Conservation (phyloP, 2,113 vertebrate species). For the Globicephala melas region DNA sequence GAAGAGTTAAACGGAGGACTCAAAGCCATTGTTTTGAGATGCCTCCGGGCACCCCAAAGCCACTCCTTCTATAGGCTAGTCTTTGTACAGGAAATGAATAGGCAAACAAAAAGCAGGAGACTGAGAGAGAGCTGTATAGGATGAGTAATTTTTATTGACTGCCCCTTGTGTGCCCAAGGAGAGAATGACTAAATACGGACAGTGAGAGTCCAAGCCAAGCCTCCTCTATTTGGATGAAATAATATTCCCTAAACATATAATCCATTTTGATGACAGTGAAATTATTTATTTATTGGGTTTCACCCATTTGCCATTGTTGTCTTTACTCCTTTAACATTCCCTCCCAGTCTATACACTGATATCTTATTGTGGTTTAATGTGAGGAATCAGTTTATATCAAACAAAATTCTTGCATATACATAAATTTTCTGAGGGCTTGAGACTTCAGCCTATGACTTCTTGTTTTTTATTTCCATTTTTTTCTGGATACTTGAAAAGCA, state of each 20-base stretch:
- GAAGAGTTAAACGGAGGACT: constrained; percentile 38
- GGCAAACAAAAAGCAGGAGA: constrained; percentile 50
- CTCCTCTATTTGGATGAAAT: constrained; percentile 42
- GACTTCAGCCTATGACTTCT: background rate
- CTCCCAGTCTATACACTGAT: background rate
- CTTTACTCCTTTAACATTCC: background rate
- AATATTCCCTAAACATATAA: constrained; percentile 44
- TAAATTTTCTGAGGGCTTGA: background rate
- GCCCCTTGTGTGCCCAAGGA: constrained; percentile 33
- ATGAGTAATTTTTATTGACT: constrained; percentile 64
- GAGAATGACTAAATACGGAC: constrained; percentile 53
- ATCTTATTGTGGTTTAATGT: constrained; percentile 21
- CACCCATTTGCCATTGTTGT: background rate
- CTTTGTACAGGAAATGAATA: constrained; percentile 65
- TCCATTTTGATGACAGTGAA: constrained; percentile 35
- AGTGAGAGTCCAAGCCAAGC: background rate
- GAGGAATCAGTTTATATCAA: background rate
- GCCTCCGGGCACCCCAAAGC: constrained; percentile 24
- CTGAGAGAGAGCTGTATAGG: constrained; percentile 42
- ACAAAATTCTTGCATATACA: background rate
- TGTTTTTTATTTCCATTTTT: background rate
- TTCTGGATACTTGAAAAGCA: constrained; percentile 11
- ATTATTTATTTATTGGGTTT: constrained; percentile 51
- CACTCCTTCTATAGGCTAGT: constrained; percentile 58
- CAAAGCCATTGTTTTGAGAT: constrained; percentile 66